Evolutionary conservation across 2,888 invertebrate species (phyloP).

Genomic region (Gandaritis pyraliata): DNA sequence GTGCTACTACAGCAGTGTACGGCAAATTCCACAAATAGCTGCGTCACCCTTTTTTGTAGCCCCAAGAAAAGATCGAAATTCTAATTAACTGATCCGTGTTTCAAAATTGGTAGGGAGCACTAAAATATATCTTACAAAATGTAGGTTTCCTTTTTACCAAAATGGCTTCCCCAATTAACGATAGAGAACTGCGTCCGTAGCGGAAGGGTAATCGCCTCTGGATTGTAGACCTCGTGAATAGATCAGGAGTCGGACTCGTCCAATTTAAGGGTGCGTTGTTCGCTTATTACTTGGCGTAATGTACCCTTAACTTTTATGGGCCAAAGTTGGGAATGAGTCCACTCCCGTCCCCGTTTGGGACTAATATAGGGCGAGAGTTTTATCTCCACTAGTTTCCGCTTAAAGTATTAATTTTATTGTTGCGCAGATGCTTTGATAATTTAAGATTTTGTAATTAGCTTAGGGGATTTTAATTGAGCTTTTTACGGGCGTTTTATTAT

Average conservation of each 20-base stretch:
- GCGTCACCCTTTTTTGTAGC: too few species aligned
- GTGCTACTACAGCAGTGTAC: too few species aligned
- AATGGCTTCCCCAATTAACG: conserved; percentile 21
- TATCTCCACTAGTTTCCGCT: conserved; percentile 68
- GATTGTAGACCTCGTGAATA: conserved; percentile 52
- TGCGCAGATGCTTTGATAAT: conserved; percentile 44
- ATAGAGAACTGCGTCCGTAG: conserved; percentile 25
- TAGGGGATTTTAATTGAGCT: conserved; percentile 29
- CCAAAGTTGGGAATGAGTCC: conserved; percentile 74
- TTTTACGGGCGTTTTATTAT: conserved; percentile 7
- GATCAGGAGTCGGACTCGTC: conserved; percentile 62
- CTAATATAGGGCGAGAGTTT: conserved; percentile 75
- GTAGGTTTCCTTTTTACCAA: conserved; percentile 9
- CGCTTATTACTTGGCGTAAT: conserved; percentile 81
- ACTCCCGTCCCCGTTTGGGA: conserved; percentile 58
- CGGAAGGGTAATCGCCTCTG: conserved; percentile 32
- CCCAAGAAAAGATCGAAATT: too few species aligned
- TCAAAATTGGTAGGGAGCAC: too few species aligned
- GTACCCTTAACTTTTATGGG: conserved; percentile 83
- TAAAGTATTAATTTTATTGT: conserved; percentile 69
- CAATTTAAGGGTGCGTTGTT: conserved; percentile 75
- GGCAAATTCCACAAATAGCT: too few species aligned
- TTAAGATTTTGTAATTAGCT: conserved; percentile 36
- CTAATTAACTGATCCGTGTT: too few species aligned
- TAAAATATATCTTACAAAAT: background rate